Conservation (phyloP, 2,113 vertebrate species). For the Pseudopipra pipra region DNA sequence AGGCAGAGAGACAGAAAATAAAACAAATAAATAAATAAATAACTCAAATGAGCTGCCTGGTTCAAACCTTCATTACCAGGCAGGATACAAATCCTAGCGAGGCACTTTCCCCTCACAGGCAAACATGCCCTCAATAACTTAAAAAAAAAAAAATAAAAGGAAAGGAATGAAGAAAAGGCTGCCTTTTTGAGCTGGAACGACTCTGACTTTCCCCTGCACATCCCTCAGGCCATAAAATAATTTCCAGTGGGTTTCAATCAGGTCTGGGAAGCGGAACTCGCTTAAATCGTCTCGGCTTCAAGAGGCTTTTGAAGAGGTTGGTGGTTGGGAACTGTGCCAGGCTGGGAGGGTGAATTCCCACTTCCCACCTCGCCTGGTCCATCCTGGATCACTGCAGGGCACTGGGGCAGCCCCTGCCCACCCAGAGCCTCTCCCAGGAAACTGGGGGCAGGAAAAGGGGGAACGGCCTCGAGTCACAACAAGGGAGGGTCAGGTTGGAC, state of each 20-base stretch:
- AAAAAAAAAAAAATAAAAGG: no score
- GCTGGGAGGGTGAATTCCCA: neutral
- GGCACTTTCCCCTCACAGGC: neutral
- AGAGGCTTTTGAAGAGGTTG: fast-evolving
- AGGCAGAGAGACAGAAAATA: neutral
- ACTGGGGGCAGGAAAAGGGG: neutral
- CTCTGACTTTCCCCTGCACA: neutral
- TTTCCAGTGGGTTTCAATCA: neutral
- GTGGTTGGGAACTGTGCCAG: fast-evolving
- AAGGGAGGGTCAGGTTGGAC: neutral
- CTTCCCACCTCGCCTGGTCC: fast-evolving
- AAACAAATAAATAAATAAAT: neutral
- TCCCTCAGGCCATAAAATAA: neutral
- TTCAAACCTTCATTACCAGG: neutral
- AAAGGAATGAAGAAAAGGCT: neutral
- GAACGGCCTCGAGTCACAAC: neutral
- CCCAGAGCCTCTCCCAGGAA: neutral
- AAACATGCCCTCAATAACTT: neutral
- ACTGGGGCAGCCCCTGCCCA: neutral
- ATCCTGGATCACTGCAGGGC: neutral
- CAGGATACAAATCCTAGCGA: neutral
- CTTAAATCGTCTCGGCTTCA: neutral
- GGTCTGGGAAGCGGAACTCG: neutral
- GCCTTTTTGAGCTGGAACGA: neutral
- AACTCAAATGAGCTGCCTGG: neutral